Evolutionary conservation across 2,797 vertebrate species (phyloP), one percentile per base, ranked within the genome.

Genomic region (Mormyrops attenuatus): DNA sequence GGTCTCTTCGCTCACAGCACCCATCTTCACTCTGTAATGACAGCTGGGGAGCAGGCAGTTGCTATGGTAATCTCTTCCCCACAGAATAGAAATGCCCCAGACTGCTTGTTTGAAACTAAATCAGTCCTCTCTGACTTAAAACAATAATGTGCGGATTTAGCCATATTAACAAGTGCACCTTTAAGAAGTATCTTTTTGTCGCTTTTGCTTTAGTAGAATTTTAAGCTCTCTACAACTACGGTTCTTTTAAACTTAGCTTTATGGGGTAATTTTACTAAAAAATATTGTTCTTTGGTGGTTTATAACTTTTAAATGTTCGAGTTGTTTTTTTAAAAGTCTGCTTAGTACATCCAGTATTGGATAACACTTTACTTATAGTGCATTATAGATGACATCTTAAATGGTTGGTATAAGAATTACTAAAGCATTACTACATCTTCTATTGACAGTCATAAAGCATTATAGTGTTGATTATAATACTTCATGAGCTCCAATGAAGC

Each of bases 21-120:
- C 95, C 94, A 95, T 95, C 95, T 95, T 93, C 94, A 93, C 94
- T 94, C 94, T 95, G 95, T 95, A 94, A 94, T 96, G 95, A 96
- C 96, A 96, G 96, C 96, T 96, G 96, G 95, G 95, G 95, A 96
- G 95, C 95, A 94, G 94, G 94, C 95, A 95, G 95, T 95, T 96
- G 94, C 96, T 94, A 96, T 95, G 95, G 96, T 95, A 94, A 96
- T 95, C 91, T 86, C 55, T 52, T 88, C 91, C 91, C 87, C 63
- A 91, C 90, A 93, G 94, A 92, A 94, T 94, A 93, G 92, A 95
- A 95, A 94, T 93, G 93, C 93, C 95, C 95, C 94, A 93, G 94
- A 95, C 94, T 94, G 94, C 95, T 96, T 94, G 93, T 94, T 95
- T 95, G 93, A 95, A 93, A 95, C 95, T 93, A 93, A 95, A 93